Base-by-base conservation (phyloP, 2,888 invertebrate species). In the Leucania comma region DNA sequence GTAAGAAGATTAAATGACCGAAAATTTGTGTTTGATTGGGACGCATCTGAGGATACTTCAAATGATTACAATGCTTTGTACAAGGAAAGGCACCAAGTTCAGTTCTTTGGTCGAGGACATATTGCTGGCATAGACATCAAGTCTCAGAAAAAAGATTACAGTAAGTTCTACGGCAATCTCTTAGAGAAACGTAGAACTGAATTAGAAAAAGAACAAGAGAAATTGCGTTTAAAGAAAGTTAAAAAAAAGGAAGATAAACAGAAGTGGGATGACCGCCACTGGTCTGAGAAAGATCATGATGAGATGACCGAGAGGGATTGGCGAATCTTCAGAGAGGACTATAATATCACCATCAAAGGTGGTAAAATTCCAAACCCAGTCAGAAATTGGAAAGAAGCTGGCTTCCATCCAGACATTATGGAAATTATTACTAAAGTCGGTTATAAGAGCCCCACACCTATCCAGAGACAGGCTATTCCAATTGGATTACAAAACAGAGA, bases 21-120 rank as follows among this genome's bases (percentile, higher is more conserved):
- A 22, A 99, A 99, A 95, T 99, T 99, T 96, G 99, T 99, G 0
- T 99, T 99, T 93, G 99, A 99, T 94, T 99, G 99, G 99, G 99
- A 99, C 95, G 99, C 99, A 0, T 98, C 98, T 0, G 99, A 99
- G 93, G 99, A 99, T 89, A 99, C 99, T 0, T 99, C 99, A 3
- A 98, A 98, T 77, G 99, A 99, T 96, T 99, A 99, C 90, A 99
- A 99, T 93, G 97, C 98, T 74, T 96, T 99, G 29, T 99, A 99
- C 90, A 99, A 99, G 93, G 99, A 99, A 86, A 97, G 98, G 61
- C 99, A 99, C 94, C 98, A 99, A 94, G 98, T 99, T 8, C 99
- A 99, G 94, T 99, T 99, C 93, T 99, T 98, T 96, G 99, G 99
- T 0, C 97, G 99, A 74, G 99, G 99, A 14, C 99, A 99, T 91